These are phyloP conservation scores for Cantharis lateralis DNA, from an alignment of 2,888 invertebrate species.

Conservation along the genomic window DNA sequence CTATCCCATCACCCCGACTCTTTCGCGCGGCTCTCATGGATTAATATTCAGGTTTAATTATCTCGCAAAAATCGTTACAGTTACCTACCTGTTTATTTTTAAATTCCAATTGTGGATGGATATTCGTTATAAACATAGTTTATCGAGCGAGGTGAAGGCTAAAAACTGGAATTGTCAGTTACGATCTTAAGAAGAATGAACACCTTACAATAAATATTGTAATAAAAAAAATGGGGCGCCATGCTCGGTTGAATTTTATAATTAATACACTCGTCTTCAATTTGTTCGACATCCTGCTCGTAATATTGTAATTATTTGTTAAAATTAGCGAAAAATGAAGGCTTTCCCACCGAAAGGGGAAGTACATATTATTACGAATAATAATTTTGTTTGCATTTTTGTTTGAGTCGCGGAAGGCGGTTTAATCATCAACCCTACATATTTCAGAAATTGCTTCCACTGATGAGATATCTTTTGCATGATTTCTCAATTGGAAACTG, in stretches of 20 bases:
- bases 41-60: neutral
- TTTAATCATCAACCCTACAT: neutral
- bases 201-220: neutral
- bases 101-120: neutral
- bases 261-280: conserved; percentile 3
- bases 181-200: neutral
- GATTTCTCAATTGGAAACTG: neutral
- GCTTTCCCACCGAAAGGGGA: neutral
- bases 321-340: neutral
- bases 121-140: neutral
- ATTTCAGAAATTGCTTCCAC: neutral
- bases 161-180: neutral
- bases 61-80: neutral
- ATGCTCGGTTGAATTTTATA: neutral
- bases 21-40: neutral
- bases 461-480: neutral
- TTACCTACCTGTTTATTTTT: neutral
- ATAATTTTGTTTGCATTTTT: neutral
- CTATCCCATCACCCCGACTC: neutral
- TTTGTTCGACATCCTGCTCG: conserved; percentile 9
- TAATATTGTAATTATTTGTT: neutral
- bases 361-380: neutral
- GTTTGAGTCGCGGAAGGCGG: neutral
- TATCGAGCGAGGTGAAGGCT: neutral
- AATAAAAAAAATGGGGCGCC: conserved; percentile 4